Percentiles rank a stretch among this genome's conserved stretches.
Evolutionary conservation across 2,113 vertebrate species (phyloP).

Genomic region (Salvelinus namaycush): DNA sequence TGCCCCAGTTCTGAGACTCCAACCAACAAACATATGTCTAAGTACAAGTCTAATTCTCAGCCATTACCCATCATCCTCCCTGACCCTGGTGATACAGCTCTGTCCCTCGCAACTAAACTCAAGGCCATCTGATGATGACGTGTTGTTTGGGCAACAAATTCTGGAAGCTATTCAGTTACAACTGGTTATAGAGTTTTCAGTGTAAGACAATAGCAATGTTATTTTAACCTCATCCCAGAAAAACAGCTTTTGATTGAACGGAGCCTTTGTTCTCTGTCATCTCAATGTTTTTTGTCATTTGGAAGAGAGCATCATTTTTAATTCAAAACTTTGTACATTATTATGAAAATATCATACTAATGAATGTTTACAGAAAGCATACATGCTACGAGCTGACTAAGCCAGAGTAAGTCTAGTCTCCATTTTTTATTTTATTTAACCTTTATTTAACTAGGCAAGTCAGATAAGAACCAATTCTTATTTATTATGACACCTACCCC

Average conservation of each 20-base stretch:
- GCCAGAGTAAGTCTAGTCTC: neutral
- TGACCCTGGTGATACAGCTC: constrained; percentile 49
- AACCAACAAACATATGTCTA: constrained; percentile 52
- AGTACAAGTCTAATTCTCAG: constrained; percentile 42
- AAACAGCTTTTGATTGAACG: no score
- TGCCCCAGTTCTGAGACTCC: constrained; percentile 28
- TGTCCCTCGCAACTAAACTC: constrained; percentile 42
- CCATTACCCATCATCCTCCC: constrained; percentile 54
- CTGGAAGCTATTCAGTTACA: constrained; percentile 5
- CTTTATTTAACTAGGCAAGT: no score
- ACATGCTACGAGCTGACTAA: constrained; percentile 7
- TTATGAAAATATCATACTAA: neutral
- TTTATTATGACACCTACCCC: no score
- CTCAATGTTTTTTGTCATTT: no score
- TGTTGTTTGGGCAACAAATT: constrained; percentile 32
- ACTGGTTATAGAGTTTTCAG: neutral
- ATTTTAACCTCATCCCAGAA: no score
- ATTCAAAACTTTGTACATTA: neutral
- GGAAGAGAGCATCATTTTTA: neutral
- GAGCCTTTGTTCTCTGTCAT: no score
- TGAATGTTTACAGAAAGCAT: neutral
- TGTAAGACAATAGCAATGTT: neutral
- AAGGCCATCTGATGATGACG: constrained; percentile 47
- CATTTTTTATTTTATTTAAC: no score
- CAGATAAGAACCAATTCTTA: no score